A percentile compares a stretch with the other conserved stretches of the same genome.
Evolutionary conservation across 1,140 invertebrate genomes (phyloP).

Genomic region (Hermatobates lingyangjiaoensis): DNA sequence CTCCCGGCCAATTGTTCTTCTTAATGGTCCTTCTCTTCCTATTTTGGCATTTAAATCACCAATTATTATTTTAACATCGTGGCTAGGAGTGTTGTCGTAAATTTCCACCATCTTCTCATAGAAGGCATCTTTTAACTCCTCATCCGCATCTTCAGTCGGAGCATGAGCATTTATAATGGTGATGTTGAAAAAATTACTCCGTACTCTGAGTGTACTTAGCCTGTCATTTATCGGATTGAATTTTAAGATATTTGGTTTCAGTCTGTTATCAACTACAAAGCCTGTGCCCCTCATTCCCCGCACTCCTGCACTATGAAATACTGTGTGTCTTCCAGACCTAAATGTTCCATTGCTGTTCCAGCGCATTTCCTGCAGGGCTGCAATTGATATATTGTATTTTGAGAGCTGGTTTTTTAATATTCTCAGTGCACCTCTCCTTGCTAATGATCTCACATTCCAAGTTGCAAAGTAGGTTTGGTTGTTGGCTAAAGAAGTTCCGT

Average conservation of each 20-base stretch:
- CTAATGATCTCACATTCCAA: too few relatives aligned
- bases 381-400: slow-evolving; percentile 5
- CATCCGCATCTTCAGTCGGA: slow-evolving; percentile 9
- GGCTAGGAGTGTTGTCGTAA: too few relatives aligned
- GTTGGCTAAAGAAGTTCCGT: too few relatives aligned
- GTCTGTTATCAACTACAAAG: slow-evolving; percentile 6
- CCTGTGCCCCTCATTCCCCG: neutral
- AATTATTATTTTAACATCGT: too few relatives aligned
- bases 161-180: slow-evolving; percentile 6
- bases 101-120: too few relatives aligned
- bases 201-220: slow-evolving; percentile 7
- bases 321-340: neutral
- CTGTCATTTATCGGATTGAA: slow-evolving; percentile 10
- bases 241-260: neutral
- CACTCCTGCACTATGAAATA: neutral
- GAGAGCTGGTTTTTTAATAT: neutral
- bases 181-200: slow-evolving; percentile 8
- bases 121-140: too few relatives aligned
- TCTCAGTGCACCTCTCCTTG: neutral
- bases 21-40: slow-evolving; percentile 1
- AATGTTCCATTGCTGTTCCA: slow-evolving; percentile 6
- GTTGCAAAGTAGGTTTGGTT: too few relatives aligned
- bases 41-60: too few relatives aligned
- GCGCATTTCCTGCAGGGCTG: slow-evolving; percentile 5
- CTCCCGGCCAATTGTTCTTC: slow-evolving; percentile 11